These are phyloP conservation scores for Odocoileus hemionus DNA, from an alignment of 2,113 vertebrate species.

Conservation along the genomic window DNA sequence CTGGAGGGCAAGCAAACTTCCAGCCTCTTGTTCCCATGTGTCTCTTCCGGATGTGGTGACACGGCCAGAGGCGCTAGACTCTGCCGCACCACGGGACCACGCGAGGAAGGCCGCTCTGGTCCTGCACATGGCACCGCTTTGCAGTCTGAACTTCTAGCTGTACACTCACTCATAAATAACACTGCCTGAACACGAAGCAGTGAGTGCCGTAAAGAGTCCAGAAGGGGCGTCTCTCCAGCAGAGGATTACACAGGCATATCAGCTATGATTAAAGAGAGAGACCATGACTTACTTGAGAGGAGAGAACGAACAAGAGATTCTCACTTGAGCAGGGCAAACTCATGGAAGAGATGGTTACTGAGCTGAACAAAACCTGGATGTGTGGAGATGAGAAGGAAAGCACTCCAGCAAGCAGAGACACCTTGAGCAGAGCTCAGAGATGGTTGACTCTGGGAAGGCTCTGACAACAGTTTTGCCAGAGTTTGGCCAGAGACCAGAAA, in stretches of 20 bases:
- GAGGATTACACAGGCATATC: neutral
- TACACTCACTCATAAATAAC: neutral
- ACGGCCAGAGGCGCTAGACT: neutral
- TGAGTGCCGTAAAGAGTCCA: neutral
- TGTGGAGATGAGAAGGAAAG: neutral
- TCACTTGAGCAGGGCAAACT: neutral
- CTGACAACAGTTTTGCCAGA: neutral
- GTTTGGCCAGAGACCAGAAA: neutral
- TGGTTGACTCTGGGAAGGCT: neutral
- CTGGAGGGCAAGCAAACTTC: neutral
- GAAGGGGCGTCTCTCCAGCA: neutral
- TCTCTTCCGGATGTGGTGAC: neutral
- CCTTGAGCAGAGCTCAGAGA: neutral
- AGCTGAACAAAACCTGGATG: neutral
- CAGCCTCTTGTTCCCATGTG: neutral
- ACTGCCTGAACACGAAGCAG: neutral
- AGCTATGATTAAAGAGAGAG: neutral
- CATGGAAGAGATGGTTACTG: neutral
- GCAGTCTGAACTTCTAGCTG: neutral
- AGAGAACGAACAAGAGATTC: neutral
- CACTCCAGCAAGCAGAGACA: neutral
- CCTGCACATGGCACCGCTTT: neutral
- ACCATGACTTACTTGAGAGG: neutral
- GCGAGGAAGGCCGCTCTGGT: neutral
- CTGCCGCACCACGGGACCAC: neutral